Conservation (phyloP, 2,888 invertebrate species). For the Epirrita christyi region DNA sequence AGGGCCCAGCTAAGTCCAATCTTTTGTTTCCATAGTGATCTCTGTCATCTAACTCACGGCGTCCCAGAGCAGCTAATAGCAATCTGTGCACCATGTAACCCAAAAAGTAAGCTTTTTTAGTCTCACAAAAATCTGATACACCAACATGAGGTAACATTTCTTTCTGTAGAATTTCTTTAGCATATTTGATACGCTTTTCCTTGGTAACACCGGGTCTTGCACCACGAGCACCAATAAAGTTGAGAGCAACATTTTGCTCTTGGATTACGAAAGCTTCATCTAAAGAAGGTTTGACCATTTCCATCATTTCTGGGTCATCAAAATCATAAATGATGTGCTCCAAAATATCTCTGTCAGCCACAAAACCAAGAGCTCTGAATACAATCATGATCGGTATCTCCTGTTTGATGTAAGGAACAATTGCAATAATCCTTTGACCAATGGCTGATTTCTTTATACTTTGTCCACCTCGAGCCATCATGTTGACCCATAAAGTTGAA, state of each 20-base stretch:
- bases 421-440: slow-evolving; percentile 98
- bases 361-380: slow-evolving; percentile 99
- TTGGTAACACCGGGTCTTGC: slow-evolving; percentile 99
- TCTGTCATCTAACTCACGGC: slow-evolving; percentile 99
- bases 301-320: slow-evolving; percentile 99
- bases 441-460: slow-evolving; percentile 99
- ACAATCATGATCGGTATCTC: slow-evolving; percentile 99
- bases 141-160: slow-evolving; percentile 99
- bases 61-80: slow-evolving; percentile 95
- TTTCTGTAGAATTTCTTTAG: slow-evolving; percentile 99
- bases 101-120: slow-evolving; percentile 99
- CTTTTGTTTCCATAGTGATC: slow-evolving; percentile 99
- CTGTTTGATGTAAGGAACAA: slow-evolving; percentile 99
- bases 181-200: slow-evolving; percentile 99
- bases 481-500: slow-evolving; percentile 99
- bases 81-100: slow-evolving; percentile 99
- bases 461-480: slow-evolving; percentile 99
- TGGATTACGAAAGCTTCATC: slow-evolving; percentile 99
- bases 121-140: slow-evolving; percentile 99
- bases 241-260: slow-evolving; percentile 99
- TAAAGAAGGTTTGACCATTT: slow-evolving; percentile 99
- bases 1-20: slow-evolving; percentile 98
- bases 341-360: slow-evolving; percentile 99
- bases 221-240: slow-evolving; percentile 99
- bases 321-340: slow-evolving; percentile 99